These are phyloP conservation scores for Tenebrosternarchus preto DNA, from an alignment of 2,113 vertebrate species.

Conservation along the genomic window DNA sequence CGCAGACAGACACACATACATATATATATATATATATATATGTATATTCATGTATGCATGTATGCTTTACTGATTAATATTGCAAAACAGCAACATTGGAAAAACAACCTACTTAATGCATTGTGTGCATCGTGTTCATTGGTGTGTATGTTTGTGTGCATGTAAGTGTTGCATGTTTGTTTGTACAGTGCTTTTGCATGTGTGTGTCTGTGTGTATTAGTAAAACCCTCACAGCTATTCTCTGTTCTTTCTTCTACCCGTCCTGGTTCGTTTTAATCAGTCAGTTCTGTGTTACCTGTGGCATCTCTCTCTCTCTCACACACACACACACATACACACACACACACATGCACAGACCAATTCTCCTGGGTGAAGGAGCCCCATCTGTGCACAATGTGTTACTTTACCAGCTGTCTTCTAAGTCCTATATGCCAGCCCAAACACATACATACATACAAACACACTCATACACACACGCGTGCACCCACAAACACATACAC, in stretches of 20 bases:
- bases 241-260: constrained; percentile 10
- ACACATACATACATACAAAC: constrained; percentile 26
- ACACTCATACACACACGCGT: constrained; percentile 9
- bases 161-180: background rate
- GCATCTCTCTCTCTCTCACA: constrained; percentile 14
- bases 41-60: too few relatives aligned
- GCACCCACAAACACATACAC: background rate
- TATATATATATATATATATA: too few relatives aligned
- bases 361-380: constrained; percentile 27
- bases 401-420: constrained; percentile 31
- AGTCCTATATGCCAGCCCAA: background rate
- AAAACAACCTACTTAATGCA: too few relatives aligned
- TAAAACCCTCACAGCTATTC: too few relatives aligned
- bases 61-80: too few relatives aligned
- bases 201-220: constrained; percentile 3
- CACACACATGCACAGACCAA: background rate
- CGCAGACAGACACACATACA: too few relatives aligned
- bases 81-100: too few relatives aligned
- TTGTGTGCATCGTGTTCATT: too few relatives aligned
- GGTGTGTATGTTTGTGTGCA: constrained; percentile 15
- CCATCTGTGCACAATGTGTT: constrained; percentile 37
- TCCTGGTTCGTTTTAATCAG: constrained; percentile 32
- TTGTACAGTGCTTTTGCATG: background rate
- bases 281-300: constrained; percentile 8
- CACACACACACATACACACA: constrained; percentile 23